Percentiles rank a stretch among this genome's conserved stretches.
These are phyloP conservation scores for Chloropsis cyanopogon DNA, from an alignment of 2,113 vertebrate genomes.

Conservation along the genomic window DNA sequence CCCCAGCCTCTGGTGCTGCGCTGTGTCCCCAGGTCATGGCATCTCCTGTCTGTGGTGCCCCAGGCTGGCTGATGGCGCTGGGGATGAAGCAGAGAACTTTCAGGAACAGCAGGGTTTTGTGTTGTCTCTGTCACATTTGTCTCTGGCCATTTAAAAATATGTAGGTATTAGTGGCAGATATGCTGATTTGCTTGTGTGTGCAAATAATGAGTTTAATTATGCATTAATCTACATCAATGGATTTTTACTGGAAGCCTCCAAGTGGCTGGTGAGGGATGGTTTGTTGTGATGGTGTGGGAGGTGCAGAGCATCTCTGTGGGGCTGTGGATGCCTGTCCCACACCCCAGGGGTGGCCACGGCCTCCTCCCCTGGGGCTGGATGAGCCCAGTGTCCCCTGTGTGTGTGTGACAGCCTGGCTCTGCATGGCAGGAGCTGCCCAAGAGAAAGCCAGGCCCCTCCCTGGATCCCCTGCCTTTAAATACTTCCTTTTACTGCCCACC, in stretches of 20 bases:
- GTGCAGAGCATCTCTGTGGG: accelerated
- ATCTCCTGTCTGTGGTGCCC: background rate
- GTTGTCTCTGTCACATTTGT: background rate
- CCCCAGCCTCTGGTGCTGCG: accelerated
- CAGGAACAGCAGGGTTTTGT: background rate
- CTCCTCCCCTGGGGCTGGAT: background rate
- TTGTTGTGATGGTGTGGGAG: background rate
- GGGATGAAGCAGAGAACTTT: background rate
- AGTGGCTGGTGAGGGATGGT: background rate
- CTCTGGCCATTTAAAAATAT: background rate
- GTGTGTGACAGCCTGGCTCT: no score
- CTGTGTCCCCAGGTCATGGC: accelerated
- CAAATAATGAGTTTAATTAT: background rate
- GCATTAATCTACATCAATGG: background rate
- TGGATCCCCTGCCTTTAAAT: background rate
- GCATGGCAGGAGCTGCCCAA: background rate
- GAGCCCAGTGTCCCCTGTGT: background rate
- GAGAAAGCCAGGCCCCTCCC: background rate
- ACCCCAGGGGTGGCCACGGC: accelerated
- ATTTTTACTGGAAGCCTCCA: background rate
- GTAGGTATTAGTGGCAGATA: background rate
- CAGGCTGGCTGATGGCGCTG: background rate
- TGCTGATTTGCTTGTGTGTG: background rate
- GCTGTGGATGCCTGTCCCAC: background rate
- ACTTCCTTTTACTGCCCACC: background rate